Percentiles rank a stretch among this genome's conserved stretches.
These are phyloP conservation scores for Hyposoter didymator DNA, from an alignment of 2,888 invertebrate genomes.

Conservation along the genomic window DNA sequence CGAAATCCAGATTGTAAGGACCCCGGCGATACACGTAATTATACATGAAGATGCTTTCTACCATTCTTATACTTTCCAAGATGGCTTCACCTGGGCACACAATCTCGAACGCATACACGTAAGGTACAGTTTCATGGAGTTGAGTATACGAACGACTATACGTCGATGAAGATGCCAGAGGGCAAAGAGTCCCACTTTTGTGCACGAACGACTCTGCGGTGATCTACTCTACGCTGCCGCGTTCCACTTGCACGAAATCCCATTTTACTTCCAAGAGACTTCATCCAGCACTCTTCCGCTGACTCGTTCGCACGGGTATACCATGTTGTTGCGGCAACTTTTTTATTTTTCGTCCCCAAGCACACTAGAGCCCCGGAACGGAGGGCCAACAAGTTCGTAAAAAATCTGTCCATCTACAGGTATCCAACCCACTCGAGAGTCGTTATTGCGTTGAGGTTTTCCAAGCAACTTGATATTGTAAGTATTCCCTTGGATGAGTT, in stretches of 20 bases:
- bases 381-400: slow-evolving; percentile 42
- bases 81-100: neutral
- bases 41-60: neutral
- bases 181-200: slow-evolving; percentile 63
- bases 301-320: slow-evolving; percentile 40
- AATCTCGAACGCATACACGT: neutral
- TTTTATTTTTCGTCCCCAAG: slow-evolving; percentile 34
- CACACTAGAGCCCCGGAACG: slow-evolving; percentile 25
- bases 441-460: slow-evolving; percentile 46
- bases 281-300: slow-evolving; percentile 43
- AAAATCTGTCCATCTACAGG: slow-evolving; percentile 37
- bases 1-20: neutral
- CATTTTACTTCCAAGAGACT: slow-evolving; percentile 64
- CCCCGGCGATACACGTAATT: neutral
- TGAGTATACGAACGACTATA: slow-evolving; percentile 11
- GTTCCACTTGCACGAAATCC: slow-evolving; percentile 65
- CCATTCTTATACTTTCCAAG: no score
- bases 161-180: slow-evolving; percentile 59
- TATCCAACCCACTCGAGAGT: slow-evolving; percentile 18
- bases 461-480: slow-evolving; percentile 38
- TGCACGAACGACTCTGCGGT: slow-evolving; percentile 49
- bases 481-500: slow-evolving; percentile 10
- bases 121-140: neutral
- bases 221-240: slow-evolving; percentile 40
- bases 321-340: slow-evolving; percentile 25